phyloP scores from a whole-genome alignment of 2,888 invertebrate species.

The Thera britannica region DNA sequence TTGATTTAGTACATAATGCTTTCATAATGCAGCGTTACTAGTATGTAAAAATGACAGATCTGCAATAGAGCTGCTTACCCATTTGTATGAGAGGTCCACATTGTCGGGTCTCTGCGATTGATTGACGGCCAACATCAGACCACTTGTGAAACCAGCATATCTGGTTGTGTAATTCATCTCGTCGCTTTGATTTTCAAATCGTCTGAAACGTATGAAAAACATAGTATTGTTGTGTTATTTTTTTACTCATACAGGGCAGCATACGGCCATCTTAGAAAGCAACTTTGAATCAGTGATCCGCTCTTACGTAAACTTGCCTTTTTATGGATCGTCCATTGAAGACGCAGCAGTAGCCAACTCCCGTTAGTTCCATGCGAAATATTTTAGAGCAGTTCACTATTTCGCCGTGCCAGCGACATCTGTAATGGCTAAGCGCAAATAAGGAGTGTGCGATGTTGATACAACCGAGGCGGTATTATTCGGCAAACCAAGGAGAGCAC shows the following conservation, averaged over 20 bases:
- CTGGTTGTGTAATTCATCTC: slow-evolving; percentile 29
- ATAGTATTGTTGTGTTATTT: not conserved
- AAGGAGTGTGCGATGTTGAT: no score
- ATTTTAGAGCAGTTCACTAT: slow-evolving; percentile 66
- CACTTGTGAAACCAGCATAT: slow-evolving; percentile 47
- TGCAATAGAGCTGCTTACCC: slow-evolving; percentile 51
- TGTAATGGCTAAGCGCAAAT: slow-evolving; percentile 37
- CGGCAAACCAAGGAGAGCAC: no score
- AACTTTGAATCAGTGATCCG: not conserved
- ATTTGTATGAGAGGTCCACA: slow-evolving; percentile 67
- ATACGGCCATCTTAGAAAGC: no score
- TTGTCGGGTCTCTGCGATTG: slow-evolving; percentile 50
- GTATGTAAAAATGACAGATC: not conserved
- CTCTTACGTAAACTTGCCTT: slow-evolving; percentile 44
- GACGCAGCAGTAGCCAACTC: slow-evolving; percentile 84
- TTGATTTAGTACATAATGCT: no score
- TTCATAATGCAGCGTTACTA: no score
- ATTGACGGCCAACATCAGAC: slow-evolving; percentile 60
- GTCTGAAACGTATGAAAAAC: slow-evolving; percentile 28
- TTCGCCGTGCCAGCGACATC: slow-evolving; percentile 73
- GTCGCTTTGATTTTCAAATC: slow-evolving; percentile 30
- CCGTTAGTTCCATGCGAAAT: slow-evolving; percentile 79
- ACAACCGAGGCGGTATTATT: no score
- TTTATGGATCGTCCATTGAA: slow-evolving; percentile 75
- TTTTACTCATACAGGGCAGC: no score